Evolutionary conservation across 2,888 invertebrate genomes (phyloP).

Genomic region (Cerastis rubricosa): DNA sequence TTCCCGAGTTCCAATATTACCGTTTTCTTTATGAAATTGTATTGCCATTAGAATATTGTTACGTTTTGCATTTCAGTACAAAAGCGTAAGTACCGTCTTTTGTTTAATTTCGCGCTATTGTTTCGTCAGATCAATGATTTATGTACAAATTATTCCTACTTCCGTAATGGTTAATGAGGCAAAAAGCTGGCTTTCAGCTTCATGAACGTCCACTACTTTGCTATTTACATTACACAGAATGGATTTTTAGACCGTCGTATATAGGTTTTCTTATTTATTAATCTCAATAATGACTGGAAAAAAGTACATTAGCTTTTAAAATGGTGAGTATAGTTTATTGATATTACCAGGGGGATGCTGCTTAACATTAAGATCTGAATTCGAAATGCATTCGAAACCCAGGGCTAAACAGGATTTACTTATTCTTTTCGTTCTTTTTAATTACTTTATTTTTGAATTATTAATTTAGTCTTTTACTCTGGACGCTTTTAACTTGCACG

Average conservation of each 20-base stretch:
- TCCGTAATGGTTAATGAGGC: not conserved
- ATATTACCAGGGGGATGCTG: not conserved
- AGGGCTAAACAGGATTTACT: not conserved
- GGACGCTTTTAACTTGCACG: no score
- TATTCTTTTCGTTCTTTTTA: not conserved
- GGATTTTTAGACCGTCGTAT: not conserved
- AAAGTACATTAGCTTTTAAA: not conserved
- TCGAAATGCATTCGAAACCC: not conserved
- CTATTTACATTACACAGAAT: not conserved
- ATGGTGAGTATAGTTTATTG: not conserved
- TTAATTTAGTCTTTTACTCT: no score
- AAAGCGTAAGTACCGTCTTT: conserved; percentile 32
- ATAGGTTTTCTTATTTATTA: not conserved
- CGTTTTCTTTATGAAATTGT: conserved; percentile 58
- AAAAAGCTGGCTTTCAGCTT: not conserved
- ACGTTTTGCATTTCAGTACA: conserved; percentile 40
- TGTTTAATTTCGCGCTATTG: conserved; percentile 34
- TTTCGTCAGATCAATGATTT: conserved; percentile 23
- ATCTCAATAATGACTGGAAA: not conserved
- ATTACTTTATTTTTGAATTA: no score
- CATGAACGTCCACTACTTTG: not conserved
- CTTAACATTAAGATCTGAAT: not conserved
- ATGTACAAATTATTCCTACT: not conserved
- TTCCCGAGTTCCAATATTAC: conserved; percentile 54
- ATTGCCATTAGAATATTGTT: conserved; percentile 44